Conservation (phyloP, 92 coral and sea anemone genomes). For the Paramuricea clavata region DNA sequence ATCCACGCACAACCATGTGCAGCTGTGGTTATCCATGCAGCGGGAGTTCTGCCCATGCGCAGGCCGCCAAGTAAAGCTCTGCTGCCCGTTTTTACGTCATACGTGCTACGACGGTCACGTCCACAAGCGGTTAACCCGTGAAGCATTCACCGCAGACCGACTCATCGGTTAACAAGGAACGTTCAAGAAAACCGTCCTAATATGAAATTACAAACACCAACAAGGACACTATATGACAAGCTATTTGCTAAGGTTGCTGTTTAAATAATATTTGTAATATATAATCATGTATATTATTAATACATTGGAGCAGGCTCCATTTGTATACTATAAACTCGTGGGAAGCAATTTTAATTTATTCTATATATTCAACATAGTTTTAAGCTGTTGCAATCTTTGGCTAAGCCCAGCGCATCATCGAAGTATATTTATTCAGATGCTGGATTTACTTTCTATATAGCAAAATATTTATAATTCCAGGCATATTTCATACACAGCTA, state of each 20-base stretch:
- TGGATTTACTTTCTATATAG: no score
- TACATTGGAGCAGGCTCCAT: slow-evolving; percentile 21
- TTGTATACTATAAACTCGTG: not conserved
- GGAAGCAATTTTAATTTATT: slow-evolving; percentile 5
- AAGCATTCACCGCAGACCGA: not conserved
- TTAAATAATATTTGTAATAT: slow-evolving; percentile 17
- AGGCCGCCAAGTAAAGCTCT: not conserved
- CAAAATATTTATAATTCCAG: no score
- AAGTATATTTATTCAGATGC: no score
- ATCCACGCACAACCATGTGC: slow-evolving; percentile 39
- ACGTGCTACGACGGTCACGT: not conserved
- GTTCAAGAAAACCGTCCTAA: not conserved
- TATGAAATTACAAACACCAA: not conserved
- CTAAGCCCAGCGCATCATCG: no score
- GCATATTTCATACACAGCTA: no score
- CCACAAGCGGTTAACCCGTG: not conserved
- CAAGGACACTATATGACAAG: not conserved
- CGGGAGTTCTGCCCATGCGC: slow-evolving; percentile 34
- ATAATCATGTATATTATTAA: not conserved
- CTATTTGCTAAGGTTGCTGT: not conserved
- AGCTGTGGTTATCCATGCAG: slow-evolving; percentile 56
- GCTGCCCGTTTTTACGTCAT: not conserved
- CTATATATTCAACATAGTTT: not conserved
- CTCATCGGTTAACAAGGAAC: not conserved
- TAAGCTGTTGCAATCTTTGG: not conserved